Conservation (phyloP, 2,113 vertebrate species). For the Phaetusa simplex region DNA sequence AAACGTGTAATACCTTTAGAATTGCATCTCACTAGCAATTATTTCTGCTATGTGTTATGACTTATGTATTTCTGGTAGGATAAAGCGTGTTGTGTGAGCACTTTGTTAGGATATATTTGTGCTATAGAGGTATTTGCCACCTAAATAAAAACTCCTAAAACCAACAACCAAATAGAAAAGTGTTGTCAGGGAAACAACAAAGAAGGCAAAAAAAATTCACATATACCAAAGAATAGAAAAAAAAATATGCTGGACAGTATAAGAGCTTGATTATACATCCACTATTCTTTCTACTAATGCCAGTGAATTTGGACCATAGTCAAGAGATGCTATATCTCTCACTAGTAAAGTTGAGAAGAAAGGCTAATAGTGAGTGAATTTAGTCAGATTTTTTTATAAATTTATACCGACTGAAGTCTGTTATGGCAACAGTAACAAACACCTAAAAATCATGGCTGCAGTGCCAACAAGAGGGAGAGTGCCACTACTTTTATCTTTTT, state of each 20-base stretch:
- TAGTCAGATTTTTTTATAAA: background rate
- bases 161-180: background rate
- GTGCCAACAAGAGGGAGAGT: background rate
- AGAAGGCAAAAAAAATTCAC: background rate
- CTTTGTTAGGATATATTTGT: background rate
- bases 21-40: background rate
- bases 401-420: background rate
- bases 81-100: background rate
- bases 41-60: background rate
- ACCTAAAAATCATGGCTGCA: background rate
- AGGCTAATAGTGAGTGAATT: background rate
- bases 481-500: background rate
- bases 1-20: background rate
- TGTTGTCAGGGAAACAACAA: background rate
- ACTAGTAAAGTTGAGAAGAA: background rate
- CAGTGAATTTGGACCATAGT: background rate
- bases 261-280: background rate
- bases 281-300: background rate
- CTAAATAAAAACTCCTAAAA: constrained; percentile 32
- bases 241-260: background rate
- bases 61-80: background rate
- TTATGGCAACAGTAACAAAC: background rate
- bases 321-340: background rate
- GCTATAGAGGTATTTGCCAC: constrained; percentile 1
- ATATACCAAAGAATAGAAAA: background rate